Base-by-base conservation (phyloP, 2,113 vertebrate genomes). In the Alligator mississippiensis region DNA sequence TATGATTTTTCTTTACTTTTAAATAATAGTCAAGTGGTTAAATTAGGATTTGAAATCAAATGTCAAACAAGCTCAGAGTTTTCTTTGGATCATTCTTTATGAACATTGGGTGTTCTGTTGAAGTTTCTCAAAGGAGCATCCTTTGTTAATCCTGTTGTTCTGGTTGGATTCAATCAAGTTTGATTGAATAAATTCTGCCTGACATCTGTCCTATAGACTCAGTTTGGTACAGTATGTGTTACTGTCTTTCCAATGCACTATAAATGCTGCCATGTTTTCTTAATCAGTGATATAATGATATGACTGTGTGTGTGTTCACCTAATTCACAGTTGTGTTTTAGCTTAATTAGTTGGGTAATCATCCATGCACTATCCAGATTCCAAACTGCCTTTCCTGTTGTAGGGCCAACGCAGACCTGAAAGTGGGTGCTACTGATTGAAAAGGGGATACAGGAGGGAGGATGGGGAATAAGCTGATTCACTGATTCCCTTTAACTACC, bases 1-100 rank as follows among this genome's bases (percentile, higher is more conserved):
- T 74, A 25, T 57, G 86, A 80, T 66, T 96, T 93, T 86, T 63
- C 7, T 0, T 80, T 95, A 75, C 75, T 91, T 86, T 4, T 85
- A 86, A 72, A 38, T 72, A 34, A 72, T 21, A 13, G 11, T 38
- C 30, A 22, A 34, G 34, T 24, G 30, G 19, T 12, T 72, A 72
- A 72, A 72, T 34, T 38, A 72, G 34, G 18, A 34, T 47, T 47
- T 47, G 47, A 47, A 47, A 47, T 47, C 47, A 11, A 22, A 72
- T 17, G 22, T 34, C 25, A 47, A 24, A 8, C 12, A 57, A 19
- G 27, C 13, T n/a, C 27, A 68, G 54, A 30, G 63, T 82, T 28
- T 12, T 22, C 62, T 68, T 47, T 57, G 19, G 8, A 19, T 55
- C 47, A 55, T 68, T 57, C 63, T 82, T 30, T 34, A 22, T 38